Evolutionary conservation across 2,797 vertebrate genomes (phyloP), one percentile per base, ranked within the genome.

Genomic region (Lophura swinhoii): DNA sequence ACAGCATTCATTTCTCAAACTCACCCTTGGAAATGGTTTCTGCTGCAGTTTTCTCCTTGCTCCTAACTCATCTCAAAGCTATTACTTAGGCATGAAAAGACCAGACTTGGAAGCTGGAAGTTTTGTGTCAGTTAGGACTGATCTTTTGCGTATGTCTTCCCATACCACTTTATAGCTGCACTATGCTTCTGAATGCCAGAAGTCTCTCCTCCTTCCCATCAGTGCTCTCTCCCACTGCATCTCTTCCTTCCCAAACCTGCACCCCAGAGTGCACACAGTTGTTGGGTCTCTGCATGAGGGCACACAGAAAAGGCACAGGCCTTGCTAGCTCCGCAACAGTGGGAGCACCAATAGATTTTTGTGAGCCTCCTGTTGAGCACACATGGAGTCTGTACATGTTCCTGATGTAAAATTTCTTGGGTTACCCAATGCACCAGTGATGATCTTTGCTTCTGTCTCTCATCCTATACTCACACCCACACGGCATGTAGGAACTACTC

Each of bases 361-460:
- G 62, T 37, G 60, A 28, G 33, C 13, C 20, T 18, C 18, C 14
- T 60, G 43, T 49, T 22, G 44, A 56, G 35, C 20, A 33, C 53
- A 37, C 0, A 0, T 21, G 37, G 26, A 17, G 43, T 8, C 28
- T 9, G 0, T 14, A 22, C 13, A 3, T 1, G 3, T 41, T 70
- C 20, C n/a, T 70, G 66, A 21, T 39, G 49, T 28, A 39, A 71
- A 3, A 5, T 39, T 23, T 82, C 14, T 35, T 0, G 1, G 49
- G 20, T 78, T n/a, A 64, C 46, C 23, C 9, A 4, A 17, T 39
- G 20, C 0, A 10, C 7, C 53, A 63, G n/a, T 10, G 31, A 26
- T 13, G 13, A 26, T 16, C 77, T 86, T 58, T 53, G 21, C n/a
- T 83, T 22, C 60, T 10, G 3, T 35, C 43, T 72, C 56, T 79